Percentiles rank a stretch among this genome's conserved stretches.
Conservation (phyloP, 2,888 invertebrate genomes). For the Scaptomyza reducta region DNA sequence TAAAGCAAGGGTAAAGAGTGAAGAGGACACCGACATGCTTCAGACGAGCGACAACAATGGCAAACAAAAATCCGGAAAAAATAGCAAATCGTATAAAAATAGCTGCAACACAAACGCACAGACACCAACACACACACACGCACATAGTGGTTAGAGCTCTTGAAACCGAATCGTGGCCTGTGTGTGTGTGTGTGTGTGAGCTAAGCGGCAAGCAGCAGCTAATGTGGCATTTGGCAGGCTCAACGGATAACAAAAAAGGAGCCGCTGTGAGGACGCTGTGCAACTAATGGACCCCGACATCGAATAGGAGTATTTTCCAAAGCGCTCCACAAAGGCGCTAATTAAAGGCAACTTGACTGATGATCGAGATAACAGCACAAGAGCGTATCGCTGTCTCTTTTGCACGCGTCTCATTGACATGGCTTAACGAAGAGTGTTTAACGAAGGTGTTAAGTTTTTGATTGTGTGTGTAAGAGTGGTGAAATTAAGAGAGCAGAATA, state of each 20-base stretch:
- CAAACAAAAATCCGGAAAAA: conserved; percentile 77
- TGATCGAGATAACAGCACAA: conserved; percentile 2
- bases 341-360: conserved; percentile 26
- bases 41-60: conserved; percentile 62
- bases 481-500: not conserved
- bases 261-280: not conserved
- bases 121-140: conserved; percentile 14
- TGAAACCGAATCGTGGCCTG: conserved; percentile 25
- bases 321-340: conserved; percentile 18
- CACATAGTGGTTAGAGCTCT: not conserved
- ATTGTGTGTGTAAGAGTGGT: not conserved
- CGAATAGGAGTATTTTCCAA: not conserved
- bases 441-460: not conserved
- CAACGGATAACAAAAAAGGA: not conserved
- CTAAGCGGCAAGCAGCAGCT: conserved; percentile 34
- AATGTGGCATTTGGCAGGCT: conserved; percentile 61
- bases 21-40: conserved; percentile 1
- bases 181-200: not conserved
- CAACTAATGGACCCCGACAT: conserved; percentile 18
- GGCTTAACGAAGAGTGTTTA: not conserved
- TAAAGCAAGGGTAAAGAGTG: conserved; percentile 1
- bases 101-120: conserved; percentile 46
- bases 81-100: conserved; percentile 76
- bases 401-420: not conserved
- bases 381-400: not conserved